Evolutionary conservation across 35 echinoderm and acorn worm genomes (phyloP).

Genomic region (Lytechinus variegatus): DNA sequence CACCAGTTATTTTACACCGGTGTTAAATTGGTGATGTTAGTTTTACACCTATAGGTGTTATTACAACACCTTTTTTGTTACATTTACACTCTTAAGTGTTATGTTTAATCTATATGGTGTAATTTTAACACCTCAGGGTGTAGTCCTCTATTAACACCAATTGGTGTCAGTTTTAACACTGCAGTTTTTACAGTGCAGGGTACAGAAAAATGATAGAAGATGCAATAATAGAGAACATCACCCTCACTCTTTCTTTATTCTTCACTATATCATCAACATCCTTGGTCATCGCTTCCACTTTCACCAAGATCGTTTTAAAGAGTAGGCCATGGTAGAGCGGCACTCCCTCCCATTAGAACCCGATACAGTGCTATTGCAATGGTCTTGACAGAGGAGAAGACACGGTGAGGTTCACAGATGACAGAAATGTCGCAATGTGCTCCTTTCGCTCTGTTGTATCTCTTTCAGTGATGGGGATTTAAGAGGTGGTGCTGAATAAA

Average conservation of each 20-base stretch:
- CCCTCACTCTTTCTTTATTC: not conserved
- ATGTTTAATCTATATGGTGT: too few species aligned
- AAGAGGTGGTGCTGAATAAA: conserved; percentile 10
- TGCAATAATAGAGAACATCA: not conserved
- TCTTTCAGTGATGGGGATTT: not conserved
- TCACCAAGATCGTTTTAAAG: not conserved
- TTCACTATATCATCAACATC: not conserved
- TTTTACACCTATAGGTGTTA: too few species aligned
- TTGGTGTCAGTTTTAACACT: too few species aligned
- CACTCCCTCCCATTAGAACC: not conserved
- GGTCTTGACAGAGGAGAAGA: conserved; percentile 1
- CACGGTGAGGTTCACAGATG: not conserved
- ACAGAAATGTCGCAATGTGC: not conserved
- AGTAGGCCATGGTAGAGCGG: not conserved
- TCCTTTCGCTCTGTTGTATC: not conserved
- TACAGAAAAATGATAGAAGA: not conserved
- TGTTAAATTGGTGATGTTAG: too few species aligned
- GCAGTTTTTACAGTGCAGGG: not conserved
- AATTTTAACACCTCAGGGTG: too few species aligned
- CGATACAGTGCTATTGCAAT: not conserved
- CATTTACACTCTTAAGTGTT: too few species aligned
- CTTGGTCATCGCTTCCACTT: not conserved
- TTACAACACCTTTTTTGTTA: too few species aligned
- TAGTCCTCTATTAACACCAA: too few species aligned
- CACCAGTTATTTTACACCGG: too few species aligned